Evolutionary conservation across 2,888 invertebrate genomes (phyloP), one percentile per base, ranked within the genome.

Genomic region (Morpho deidamia): DNA sequence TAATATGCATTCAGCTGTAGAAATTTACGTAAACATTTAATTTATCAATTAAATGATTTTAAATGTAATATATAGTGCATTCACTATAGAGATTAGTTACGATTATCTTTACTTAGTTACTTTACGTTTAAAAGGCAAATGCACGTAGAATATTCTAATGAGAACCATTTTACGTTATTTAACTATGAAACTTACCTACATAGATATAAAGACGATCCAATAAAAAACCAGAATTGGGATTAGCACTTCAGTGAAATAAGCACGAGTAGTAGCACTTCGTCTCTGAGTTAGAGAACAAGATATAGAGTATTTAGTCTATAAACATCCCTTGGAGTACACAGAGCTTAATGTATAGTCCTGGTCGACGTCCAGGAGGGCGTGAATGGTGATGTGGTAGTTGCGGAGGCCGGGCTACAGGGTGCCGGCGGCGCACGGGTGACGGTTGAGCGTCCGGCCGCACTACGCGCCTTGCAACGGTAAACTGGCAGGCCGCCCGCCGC

Each of bases 381-480:
- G 58, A 63, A 56, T 61, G 67, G 63, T 65, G 68, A 63, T 65
- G 49, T 60, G 65, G 65, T 67, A 69, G 70, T 66, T 66, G 70
- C 69, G 71, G 73, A 76, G 76, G 66, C 67, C 64, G 64, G 69
- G 64, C 61, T 76, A 72, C 70, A 70, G 74, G 76, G 76, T 74
- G 82, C 82, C 83, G 83, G 83, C 81, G 81, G 81, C 84, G 82
- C 83, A 81, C 83, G 81, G 81, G 78, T 78, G 80, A 78, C 81
- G 82, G 81, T 63, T 63, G 78, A 71, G 76, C 83, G 83, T 83
- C 84, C 87, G 85, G 85, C 88, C 88, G 87, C 87, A 84, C 87
- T 75, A 83, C 85, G 88, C 89, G 89, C 89, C 88, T 84, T 81
- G 81, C 89, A 89, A 89, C 89, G 89, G 89, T 89, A 89, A 89